Evolutionary conservation across 1,140 invertebrate genomes (phyloP), one percentile per base, ranked within the genome.

Genomic region (Proctacanthus coquilletti): DNA sequence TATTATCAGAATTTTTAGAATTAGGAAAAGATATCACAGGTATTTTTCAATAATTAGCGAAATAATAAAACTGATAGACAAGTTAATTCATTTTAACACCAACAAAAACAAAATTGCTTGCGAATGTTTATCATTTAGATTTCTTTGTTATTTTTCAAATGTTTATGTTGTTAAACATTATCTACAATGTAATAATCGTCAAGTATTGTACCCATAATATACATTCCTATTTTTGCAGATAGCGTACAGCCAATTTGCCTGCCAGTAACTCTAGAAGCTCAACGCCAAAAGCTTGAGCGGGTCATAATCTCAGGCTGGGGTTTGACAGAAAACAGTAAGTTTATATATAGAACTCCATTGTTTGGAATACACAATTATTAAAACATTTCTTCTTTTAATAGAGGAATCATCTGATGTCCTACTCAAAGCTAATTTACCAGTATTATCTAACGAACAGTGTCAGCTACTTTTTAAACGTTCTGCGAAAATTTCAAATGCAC

Each of bases 361-460:
- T 27, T 27, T 13, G 13, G 8, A 27, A 27, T 27, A 8, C 8
- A 27, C 13, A 27, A 8, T 27, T 9, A 27, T 13, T 27, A 27
- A 8, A 9, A 27, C 8, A 9, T 8, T 8, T 27, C 13, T 27
- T 25, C 9, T 23, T 23, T 23, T 21, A 10, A 10, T 13, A 23
- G 35, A 10, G 4, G 15, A 11, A 15, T 8, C 35, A 17, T 13
- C 35, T 14, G 11, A 14, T 15, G 21, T 21, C 9, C n/a, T 36
- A 10, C 20, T 23, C 13, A 9, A 36, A 36, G 35, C 35, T n/a
- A 9, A n/a, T 4, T 4, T 36, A 4, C 20, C 35, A 21, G 25
- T 36, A 10, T 19, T 36, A 23, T 17, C 35, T 10, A 36, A 36
- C 14, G 35, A 36, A 5, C 5, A 13, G 8, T 36, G 35, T 17